Percentiles rank a stretch among this genome's conserved stretches.
Evolutionary conservation across 2,888 invertebrate genomes (phyloP).

Genomic region (Sturmia bella): DNA sequence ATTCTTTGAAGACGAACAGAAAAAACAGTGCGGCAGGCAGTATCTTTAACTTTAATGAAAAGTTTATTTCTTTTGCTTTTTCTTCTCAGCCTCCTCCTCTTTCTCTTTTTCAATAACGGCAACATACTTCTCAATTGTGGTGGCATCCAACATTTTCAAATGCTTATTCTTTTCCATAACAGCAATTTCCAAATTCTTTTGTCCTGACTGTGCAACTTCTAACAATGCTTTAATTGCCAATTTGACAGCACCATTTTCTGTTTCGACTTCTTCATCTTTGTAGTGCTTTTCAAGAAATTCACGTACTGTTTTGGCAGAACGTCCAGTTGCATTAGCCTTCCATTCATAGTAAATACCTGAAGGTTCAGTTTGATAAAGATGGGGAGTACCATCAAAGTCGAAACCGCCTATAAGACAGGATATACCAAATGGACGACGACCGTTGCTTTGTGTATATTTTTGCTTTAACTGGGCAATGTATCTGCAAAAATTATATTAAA

Average conservation of each 20-base stretch:
- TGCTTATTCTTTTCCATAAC: conserved; percentile 91
- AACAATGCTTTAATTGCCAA: conserved; percentile 96
- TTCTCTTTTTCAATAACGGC: conserved; percentile 98
- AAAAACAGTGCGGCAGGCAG: conserved; percentile 5
- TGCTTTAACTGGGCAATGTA: conserved; percentile 92
- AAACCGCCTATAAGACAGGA: conserved; percentile 99
- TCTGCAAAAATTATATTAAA: conserved; percentile 77
- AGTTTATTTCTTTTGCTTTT: conserved; percentile 87
- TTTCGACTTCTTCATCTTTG: conserved; percentile 90
- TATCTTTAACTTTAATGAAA: conserved; percentile 8
- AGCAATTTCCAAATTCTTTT: conserved; percentile 99
- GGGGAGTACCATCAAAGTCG: conserved; percentile 97
- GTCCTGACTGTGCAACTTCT: conserved; percentile 99
- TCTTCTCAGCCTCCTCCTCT: conserved; percentile 98
- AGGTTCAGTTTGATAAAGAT: conserved; percentile 99
- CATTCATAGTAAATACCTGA: conserved; percentile 99
- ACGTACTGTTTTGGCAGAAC: conserved; percentile 97
- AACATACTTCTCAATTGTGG: conserved; percentile 96
- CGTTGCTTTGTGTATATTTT: conserved; percentile 99
- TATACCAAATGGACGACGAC: conserved; percentile 98
- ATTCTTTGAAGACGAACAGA: conserved; percentile 14
- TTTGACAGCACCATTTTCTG: conserved; percentile 94
- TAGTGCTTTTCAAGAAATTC: conserved; percentile 99
- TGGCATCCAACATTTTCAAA: conserved; percentile 94
- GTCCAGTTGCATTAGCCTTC: conserved; percentile 99